Conservation (phyloP, 2,888 invertebrate genomes). For the Thelaira solivaga region DNA sequence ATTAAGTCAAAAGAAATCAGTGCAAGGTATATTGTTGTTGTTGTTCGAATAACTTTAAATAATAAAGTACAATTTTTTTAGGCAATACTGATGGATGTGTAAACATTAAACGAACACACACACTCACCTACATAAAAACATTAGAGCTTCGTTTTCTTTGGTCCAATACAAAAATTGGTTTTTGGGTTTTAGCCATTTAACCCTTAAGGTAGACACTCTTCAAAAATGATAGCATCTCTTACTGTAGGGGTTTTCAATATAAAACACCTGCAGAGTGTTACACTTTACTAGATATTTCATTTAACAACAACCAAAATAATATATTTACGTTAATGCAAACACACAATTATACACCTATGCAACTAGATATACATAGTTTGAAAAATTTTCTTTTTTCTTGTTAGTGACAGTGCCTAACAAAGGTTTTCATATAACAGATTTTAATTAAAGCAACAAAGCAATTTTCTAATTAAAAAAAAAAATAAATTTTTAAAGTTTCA, state of each 20-base stretch:
- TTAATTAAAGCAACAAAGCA: not conserved
- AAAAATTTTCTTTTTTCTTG: no score
- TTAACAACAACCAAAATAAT: not conserved
- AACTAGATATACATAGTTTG: no score
- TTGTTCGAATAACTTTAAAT: no score
- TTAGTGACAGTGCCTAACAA: not conserved
- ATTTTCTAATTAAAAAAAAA: no score
- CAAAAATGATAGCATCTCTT: constrained; percentile 57
- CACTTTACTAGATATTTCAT: constrained; percentile 35
- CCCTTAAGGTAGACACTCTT: constrained; percentile 60
- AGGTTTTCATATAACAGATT: not conserved
- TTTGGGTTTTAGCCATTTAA: constrained; percentile 53
- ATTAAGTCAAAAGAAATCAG: no score
- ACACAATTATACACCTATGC: no score
- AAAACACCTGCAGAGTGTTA: constrained; percentile 42
- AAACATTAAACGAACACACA: no score
- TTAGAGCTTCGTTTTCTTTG: constrained; percentile 1
- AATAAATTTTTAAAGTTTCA: no score
- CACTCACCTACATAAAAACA: no score
- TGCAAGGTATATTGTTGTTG: no score
- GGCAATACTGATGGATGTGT: no score
- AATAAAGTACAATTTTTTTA: no score
- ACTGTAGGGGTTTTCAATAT: constrained; percentile 42
- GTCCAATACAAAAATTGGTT: constrained; percentile 30
- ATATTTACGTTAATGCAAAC: not conserved